These are phyloP conservation scores for Nyleta sp. DNA, from an alignment of 2,888 invertebrate species.

Conservation along the genomic window DNA sequence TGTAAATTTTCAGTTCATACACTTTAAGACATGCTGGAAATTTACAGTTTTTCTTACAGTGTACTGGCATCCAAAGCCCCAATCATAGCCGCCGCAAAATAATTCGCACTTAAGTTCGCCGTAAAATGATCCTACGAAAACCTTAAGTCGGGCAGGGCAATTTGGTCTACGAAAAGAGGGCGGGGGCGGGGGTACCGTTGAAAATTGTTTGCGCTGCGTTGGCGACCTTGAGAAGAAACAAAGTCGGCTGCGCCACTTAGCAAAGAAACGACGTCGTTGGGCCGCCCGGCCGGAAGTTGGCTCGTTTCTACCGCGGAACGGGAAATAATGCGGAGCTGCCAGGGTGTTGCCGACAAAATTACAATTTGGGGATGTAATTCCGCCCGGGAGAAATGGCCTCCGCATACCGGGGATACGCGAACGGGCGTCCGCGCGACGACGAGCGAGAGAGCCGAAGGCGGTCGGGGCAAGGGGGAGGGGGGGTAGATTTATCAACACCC, in stretches of 20 bases:
- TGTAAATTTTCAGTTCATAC: too few species aligned
- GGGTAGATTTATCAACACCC: slow-evolving; percentile 81
- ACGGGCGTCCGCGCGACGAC: slow-evolving; percentile 30
- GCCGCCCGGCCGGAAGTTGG: slow-evolving; percentile 67
- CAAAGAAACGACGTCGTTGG: slow-evolving; percentile 73
- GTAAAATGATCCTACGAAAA: slow-evolving; percentile 37
- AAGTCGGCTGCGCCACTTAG: slow-evolving; percentile 67
- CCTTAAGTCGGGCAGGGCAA: slow-evolving; percentile 29
- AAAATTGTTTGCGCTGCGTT: slow-evolving; percentile 28
- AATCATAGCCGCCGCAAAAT: slow-evolving; percentile 7
- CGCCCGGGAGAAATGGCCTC: slow-evolving; percentile 79
- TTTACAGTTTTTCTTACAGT: too few species aligned
- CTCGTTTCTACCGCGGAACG: slow-evolving; percentile 69
- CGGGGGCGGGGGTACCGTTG: background rate
- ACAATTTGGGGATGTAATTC: slow-evolving; percentile 82
- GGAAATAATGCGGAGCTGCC: slow-evolving; percentile 77
- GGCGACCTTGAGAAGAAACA: slow-evolving; percentile 64
- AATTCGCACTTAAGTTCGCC: slow-evolving; percentile 34
- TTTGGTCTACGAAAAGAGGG: slow-evolving; percentile 8
- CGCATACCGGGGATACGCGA: slow-evolving; percentile 75
- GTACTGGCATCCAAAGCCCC: background rate
- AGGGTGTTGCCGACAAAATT: slow-evolving; percentile 77
- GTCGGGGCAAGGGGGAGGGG: slow-evolving; percentile 58
- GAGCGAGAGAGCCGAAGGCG: slow-evolving; percentile 27
- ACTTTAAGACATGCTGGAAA: too few species aligned